A percentile compares a stretch with the other conserved stretches of the same genome.
phyloP scores from a whole-genome alignment of 2,888 invertebrate genomes.

The Drosophila diplacantha region DNA sequence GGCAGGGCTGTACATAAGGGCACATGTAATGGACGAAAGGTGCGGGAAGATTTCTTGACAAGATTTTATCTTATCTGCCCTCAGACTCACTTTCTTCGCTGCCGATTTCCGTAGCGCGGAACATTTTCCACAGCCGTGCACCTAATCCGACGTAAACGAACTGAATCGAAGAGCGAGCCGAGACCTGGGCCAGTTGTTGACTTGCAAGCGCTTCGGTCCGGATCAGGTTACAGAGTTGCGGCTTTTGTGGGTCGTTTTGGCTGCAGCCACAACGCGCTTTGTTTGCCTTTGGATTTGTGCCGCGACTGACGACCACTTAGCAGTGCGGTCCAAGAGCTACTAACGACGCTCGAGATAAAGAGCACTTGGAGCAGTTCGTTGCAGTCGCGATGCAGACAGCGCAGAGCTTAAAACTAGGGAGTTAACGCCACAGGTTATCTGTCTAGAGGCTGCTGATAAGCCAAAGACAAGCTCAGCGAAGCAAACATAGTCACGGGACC shows the following conservation, averaged over 20 bases:
- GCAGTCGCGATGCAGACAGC: conserved; percentile 25
- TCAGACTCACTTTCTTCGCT: conserved; percentile 74
- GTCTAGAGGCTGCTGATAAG: conserved; percentile 46
- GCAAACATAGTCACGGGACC: conserved; percentile 61
- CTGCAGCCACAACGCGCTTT: conserved; percentile 39
- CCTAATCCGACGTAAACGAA: conserved; percentile 31
- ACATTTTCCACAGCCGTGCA: conserved; percentile 63
- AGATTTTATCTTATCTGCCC: conserved; percentile 44
- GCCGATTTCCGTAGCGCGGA: conserved; percentile 68
- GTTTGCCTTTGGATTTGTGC: conserved; percentile 15
- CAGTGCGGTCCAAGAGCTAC: conserved; percentile 43
- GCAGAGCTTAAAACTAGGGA: conserved; percentile 18
- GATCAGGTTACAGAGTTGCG: conserved; percentile 50
- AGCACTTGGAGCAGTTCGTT: conserved; percentile 15
- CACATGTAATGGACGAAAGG: conserved; percentile 1
- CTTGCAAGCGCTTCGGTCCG: conserved; percentile 13
- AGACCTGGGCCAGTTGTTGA: conserved; percentile 34
- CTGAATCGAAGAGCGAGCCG: conserved; percentile 15
- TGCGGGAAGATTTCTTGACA: conserved; percentile 1
- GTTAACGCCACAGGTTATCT: conserved; percentile 58
- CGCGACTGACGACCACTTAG: conserved; percentile 44
- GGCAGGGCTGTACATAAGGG: conserved; percentile 59
- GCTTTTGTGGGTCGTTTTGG: conserved; percentile 37
- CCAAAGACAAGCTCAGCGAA: conserved; percentile 49
- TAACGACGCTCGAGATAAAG: conserved; percentile 56